Conservation (phyloP, 2,888 invertebrate species). For the Callimorpha dominula region DNA sequence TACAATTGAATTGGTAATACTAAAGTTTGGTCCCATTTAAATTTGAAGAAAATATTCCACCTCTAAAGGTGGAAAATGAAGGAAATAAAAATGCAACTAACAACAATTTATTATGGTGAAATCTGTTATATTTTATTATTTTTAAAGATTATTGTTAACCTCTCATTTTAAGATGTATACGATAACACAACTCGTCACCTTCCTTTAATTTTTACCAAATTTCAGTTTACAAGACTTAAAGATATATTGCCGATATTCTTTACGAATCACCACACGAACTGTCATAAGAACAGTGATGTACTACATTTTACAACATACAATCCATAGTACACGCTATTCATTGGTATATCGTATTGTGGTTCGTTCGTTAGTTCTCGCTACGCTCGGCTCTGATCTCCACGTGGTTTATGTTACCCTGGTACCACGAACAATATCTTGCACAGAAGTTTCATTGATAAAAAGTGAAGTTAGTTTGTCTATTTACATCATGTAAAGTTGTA, state of each 20-base stretch:
- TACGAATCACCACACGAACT: neutral
- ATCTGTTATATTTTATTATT: too few relatives aligned
- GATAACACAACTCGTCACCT: neutral
- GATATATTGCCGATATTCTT: neutral
- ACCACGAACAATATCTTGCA: constrained; percentile 22
- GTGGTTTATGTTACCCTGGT: constrained; percentile 62
- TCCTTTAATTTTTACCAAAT: too few relatives aligned
- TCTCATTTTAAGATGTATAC: too few relatives aligned
- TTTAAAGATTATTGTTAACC: too few relatives aligned
- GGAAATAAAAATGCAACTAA: too few relatives aligned
- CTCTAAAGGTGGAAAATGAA: too few relatives aligned
- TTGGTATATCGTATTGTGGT: constrained; percentile 18
- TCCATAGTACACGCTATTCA: constrained; percentile 1
- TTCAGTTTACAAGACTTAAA: neutral
- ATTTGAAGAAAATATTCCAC: too few relatives aligned
- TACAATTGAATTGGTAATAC: too few relatives aligned
- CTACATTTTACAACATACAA: constrained; percentile 16
- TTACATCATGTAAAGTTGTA: neutral
- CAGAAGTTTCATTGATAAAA: neutral
- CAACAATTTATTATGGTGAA: neutral
- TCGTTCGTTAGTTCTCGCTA: constrained; percentile 55
- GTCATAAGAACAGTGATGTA: neutral
- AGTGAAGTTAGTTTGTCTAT: neutral
- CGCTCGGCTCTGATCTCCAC: constrained; percentile 62
- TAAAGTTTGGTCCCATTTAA: too few relatives aligned